These are phyloP conservation scores for Chironomus tentans DNA, from an alignment of 2,888 invertebrate species.

Conservation along the genomic window DNA sequence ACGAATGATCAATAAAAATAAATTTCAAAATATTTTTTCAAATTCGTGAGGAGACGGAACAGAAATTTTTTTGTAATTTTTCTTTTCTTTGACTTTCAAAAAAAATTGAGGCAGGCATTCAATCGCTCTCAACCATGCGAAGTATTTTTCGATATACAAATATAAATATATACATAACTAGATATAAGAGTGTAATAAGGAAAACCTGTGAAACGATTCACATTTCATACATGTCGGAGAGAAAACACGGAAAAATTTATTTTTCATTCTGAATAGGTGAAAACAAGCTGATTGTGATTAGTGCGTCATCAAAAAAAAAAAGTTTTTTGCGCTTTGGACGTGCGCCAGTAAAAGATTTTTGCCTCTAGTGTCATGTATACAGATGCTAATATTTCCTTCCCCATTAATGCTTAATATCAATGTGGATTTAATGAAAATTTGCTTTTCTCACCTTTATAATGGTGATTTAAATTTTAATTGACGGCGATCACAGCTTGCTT, in stretches of 20 bases:
- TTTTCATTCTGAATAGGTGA: conserved; percentile 4
- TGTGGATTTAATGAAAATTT: not conserved
- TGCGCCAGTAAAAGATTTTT: conserved; percentile 2
- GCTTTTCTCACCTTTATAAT: not conserved
- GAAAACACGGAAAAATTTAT: conserved; percentile 12
- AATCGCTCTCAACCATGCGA: not conserved
- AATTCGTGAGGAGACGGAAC: not conserved
- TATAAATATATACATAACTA: not conserved
- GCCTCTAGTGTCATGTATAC: conserved; percentile 9
- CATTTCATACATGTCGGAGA: not conserved
- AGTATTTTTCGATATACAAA: not conserved
- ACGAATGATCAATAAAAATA: not conserved
- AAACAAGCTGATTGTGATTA: conserved; percentile 14
- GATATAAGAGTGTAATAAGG: not conserved
- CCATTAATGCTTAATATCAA: not conserved
- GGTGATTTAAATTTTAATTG: not conserved
- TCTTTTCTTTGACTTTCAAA: not conserved
- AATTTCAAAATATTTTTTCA: not conserved
- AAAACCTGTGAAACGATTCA: conserved; percentile 23
- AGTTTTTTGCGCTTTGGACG: conserved; percentile 17
- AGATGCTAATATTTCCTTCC: not conserved
- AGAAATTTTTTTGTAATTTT: not conserved
- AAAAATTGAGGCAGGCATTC: not conserved
- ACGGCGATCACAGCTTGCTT: not conserved
- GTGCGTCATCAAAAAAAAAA: conserved; percentile 14